Evolutionary conservation across 1,140 invertebrate genomes (phyloP).

Genomic region (Anoplolepis gracilipes): DNA sequence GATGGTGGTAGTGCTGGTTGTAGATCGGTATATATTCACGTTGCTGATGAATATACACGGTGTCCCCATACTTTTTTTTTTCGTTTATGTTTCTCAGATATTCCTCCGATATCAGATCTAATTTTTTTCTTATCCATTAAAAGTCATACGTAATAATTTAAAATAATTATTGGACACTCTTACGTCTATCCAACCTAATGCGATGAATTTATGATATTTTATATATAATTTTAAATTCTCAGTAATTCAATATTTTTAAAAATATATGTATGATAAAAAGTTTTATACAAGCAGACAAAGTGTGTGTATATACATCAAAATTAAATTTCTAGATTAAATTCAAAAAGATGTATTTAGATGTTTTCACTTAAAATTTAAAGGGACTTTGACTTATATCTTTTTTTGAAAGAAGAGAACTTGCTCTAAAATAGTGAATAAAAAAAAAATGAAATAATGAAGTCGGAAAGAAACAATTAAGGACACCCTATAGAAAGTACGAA

Average conservation of each 20-base stretch:
- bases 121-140: not conserved
- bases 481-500: conserved; percentile 16
- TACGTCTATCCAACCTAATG: not conserved
- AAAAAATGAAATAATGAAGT: not conserved
- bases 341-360: not conserved
- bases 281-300: not conserved
- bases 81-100: not conserved
- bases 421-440: not conserved
- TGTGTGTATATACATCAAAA: too few relatives aligned
- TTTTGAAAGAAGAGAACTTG: not conserved
- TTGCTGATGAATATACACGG: conserved; percentile 18
- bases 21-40: conserved; percentile 7
- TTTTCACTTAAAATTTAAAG: not conserved
- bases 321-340: too few relatives aligned
- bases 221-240: not conserved
- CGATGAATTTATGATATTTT: not conserved
- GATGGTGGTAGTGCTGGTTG: conserved; percentile 25
- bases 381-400: not conserved
- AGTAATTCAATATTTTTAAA: not conserved
- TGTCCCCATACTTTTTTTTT: not conserved
- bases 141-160: not conserved
- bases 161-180: not conserved
- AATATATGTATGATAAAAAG: not conserved
- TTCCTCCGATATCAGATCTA: not conserved
- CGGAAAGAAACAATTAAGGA: not conserved